phyloP scores from a whole-genome alignment of 2,113 vertebrate genomes.

The Polypterus bichir region DNA sequence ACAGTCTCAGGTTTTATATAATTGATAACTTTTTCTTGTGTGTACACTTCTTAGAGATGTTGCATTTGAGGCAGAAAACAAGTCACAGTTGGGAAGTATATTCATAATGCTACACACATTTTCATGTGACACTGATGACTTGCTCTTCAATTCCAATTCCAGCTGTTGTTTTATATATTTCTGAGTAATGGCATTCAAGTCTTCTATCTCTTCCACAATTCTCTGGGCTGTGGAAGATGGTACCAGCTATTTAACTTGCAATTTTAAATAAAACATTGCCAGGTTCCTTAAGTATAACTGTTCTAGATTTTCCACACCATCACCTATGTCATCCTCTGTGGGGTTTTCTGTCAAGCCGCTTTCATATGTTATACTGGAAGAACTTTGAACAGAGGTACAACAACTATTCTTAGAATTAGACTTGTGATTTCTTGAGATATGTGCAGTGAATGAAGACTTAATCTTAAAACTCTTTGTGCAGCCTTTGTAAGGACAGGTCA shows the following conservation, averaged over 20 bases:
- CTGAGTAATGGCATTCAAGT: background rate
- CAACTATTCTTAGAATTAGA: no score
- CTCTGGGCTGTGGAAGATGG: background rate
- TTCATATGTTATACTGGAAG: no score
- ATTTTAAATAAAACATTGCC: background rate
- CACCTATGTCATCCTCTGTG: no score
- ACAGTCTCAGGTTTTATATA: constrained; percentile 9
- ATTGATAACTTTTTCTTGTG: background rate
- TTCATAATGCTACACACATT: background rate
- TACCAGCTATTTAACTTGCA: background rate
- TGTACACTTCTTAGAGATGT: no score
- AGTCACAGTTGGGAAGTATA: background rate
- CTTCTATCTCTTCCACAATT: constrained; percentile 1
- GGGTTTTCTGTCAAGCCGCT: no score
- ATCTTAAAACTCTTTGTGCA: no score
- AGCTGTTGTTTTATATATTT: background rate
- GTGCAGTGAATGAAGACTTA: no score
- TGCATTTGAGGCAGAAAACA: no score
- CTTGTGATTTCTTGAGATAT: no score
- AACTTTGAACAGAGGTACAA: no score
- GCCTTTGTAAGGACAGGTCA: no score
- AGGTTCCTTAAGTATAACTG: background rate
- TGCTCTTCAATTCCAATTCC: background rate
- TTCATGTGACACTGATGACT: background rate
- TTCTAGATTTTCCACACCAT: background rate